Evolutionary conservation across 2,113 vertebrate species (phyloP), one percentile per base, ranked within the genome.

Genomic region (Mungos mungo): DNA sequence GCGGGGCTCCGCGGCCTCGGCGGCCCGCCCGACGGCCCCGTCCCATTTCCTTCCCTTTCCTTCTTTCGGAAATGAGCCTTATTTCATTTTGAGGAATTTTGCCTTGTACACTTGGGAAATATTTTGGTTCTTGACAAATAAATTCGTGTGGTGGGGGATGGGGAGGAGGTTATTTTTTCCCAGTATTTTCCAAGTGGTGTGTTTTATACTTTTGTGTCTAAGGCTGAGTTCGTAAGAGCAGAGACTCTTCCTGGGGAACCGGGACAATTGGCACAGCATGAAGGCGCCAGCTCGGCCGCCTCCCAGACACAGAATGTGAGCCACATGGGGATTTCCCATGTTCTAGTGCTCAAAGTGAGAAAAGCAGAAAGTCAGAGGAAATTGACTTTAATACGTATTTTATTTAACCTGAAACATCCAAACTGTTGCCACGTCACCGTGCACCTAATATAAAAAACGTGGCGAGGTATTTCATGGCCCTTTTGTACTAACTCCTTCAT

Each of bases 91-190:
- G 2, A 92, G 71, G 33, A 88, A 29, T 29, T 29, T 85, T 84
- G 33, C 35, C 79, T 91, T 23, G 38, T 54, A 74, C 88, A n/a
- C 38, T 63, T 92, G 77, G 50, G 35, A 80, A 66, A 29, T 97
- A 52, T 47, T 71, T 76, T 84, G 19, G 41, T 66, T 92, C 77
- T 66, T 50, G 35, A 83, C 60, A 71, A 71, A 45, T 23, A 25
- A 25, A 38, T 92, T 14, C 63, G 25, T 79, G 14, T n/a, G 54
- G 27, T 10, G 13, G 69, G 68, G 23, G 25, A 2, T 2, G 54
- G 41, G 6, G 29, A 47, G 3, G 35, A 50, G 47, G 6, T 27
- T 12, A 4, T 52, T 88, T 82, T 82, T 27, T 14, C 7, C 57
- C 31, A 47, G 81, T 27, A 14, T 81, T 66, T 74, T 57, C 66